Conservation (phyloP, 2,888 invertebrate species). For the Meteorus cinctellus region DNA sequence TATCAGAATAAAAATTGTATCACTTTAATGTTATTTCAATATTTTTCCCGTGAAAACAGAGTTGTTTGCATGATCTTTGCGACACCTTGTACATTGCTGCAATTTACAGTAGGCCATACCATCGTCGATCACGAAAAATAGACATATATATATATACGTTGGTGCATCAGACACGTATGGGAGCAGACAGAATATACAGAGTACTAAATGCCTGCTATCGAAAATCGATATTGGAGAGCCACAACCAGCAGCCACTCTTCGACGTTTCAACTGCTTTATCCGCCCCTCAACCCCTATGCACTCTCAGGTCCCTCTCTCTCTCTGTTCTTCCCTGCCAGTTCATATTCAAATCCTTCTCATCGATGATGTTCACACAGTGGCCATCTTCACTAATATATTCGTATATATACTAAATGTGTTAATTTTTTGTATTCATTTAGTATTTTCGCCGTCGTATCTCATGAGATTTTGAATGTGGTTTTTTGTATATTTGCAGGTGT, state of each 20-base stretch:
- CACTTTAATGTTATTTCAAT: too few species aligned
- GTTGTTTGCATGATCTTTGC: constrained; percentile 36
- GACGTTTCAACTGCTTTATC: constrained; percentile 48
- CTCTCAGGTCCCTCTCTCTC: too few species aligned
- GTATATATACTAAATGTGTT: neutral
- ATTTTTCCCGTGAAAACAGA: neutral
- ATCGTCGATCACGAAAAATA: constrained; percentile 45
- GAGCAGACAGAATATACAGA: constrained; percentile 68
- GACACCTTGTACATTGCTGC: constrained; percentile 55
- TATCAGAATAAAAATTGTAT: too few species aligned
- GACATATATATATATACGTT: constrained; percentile 35
- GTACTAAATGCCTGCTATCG: constrained; percentile 70
- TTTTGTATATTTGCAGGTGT: constrained; percentile 77
- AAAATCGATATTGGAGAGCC: constrained; percentile 71
- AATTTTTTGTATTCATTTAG: neutral
- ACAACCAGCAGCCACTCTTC: constrained; percentile 66
- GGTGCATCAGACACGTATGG: constrained; percentile 66
- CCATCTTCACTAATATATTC: neutral
- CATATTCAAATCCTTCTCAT: neutral
- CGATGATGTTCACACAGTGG: neutral
- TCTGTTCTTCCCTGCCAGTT: neutral
- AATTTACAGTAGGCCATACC: constrained; percentile 56
- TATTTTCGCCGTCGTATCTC: neutral
- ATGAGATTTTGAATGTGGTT: neutral
- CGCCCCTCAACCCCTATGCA: constrained; percentile 45